Conservation (phyloP, 2,888 invertebrate species). For the Melieria crassipennis region DNA sequence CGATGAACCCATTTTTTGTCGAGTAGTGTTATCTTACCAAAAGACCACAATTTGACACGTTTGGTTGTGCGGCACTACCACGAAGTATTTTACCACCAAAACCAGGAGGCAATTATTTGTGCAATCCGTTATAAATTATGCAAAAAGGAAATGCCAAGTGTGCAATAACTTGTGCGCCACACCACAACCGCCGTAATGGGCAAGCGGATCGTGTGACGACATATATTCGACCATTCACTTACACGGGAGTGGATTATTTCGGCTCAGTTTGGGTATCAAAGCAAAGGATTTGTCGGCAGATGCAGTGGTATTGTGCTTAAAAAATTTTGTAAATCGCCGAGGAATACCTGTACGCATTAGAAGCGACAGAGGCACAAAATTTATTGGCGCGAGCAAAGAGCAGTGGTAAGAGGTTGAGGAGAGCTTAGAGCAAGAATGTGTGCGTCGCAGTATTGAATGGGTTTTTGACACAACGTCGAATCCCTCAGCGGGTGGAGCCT, state of each 20-base stretch:
- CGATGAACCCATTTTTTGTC: no score
- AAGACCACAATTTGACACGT: not conserved
- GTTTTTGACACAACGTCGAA: no score
- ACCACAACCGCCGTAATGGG: slow-evolving; percentile 43
- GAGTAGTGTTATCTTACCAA: not conserved
- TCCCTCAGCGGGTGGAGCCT: slow-evolving; percentile 31
- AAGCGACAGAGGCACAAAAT: slow-evolving; percentile 30
- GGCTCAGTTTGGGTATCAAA: slow-evolving; percentile 8
- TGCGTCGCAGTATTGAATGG: slow-evolving; percentile 17
- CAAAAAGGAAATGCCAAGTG: slow-evolving; percentile 17
- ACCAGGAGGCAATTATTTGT: slow-evolving; percentile 21
- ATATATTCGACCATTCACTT: slow-evolving; percentile 31
- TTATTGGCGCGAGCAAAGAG: slow-evolving; percentile 30
- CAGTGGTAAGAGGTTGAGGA: slow-evolving; percentile 10
- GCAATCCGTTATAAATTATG: slow-evolving; percentile 37
- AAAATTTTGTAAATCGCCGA: slow-evolving; percentile 27
- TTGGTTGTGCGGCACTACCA: slow-evolving; percentile 24
- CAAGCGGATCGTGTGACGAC: slow-evolving; percentile 39
- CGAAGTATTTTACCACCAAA: slow-evolving; percentile 29
- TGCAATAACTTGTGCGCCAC: slow-evolving; percentile 20
- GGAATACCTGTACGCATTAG: slow-evolving; percentile 23
- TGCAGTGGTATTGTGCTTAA: slow-evolving; percentile 6
- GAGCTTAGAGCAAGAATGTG: slow-evolving; percentile 29
- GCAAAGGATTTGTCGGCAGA: slow-evolving; percentile 25
- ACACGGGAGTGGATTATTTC: slow-evolving; percentile 22